Conservation (phyloP, 1,140 invertebrate species). For the Drosophila takahashii region DNA sequence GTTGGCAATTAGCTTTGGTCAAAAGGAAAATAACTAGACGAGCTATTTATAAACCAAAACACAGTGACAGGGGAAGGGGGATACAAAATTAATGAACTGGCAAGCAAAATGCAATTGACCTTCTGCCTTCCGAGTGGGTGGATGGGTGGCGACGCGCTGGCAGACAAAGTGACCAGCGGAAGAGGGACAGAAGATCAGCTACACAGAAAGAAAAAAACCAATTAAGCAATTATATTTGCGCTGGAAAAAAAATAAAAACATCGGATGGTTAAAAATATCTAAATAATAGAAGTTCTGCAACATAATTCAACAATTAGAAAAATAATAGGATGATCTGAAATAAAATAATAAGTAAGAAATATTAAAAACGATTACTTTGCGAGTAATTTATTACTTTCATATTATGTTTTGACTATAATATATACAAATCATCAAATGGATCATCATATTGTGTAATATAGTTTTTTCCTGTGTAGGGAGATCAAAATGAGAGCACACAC, state of each 20-base stretch:
- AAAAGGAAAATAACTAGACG: conserved; percentile 17
- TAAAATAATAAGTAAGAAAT: too few relatives aligned
- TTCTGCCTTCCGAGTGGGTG: conserved; percentile 67
- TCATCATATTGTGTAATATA: background rate
- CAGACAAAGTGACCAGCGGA: conserved; percentile 61
- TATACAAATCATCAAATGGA: too few relatives aligned
- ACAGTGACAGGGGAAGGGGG: conserved; percentile 6
- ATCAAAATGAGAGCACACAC: background rate
- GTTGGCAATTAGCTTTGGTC: conserved; percentile 50
- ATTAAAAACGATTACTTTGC: too few relatives aligned
- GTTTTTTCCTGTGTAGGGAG: background rate
- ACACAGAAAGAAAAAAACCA: background rate
- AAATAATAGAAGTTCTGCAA: too few relatives aligned
- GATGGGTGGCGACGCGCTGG: conserved; percentile 34
- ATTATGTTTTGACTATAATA: too few relatives aligned
- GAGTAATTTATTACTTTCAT: too few relatives aligned
- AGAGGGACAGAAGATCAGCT: background rate
- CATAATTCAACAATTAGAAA: too few relatives aligned
- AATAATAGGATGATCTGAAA: too few relatives aligned
- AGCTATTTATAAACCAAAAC: conserved; percentile 51
- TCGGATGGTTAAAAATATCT: too few relatives aligned
- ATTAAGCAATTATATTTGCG: background rate
- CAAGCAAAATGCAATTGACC: conserved; percentile 77
- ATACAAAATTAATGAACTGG: conserved; percentile 75
- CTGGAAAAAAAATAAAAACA: too few relatives aligned